phyloP scores from a whole-genome alignment of 2,888 invertebrate species.

The Phragmatobia fuliginosa region DNA sequence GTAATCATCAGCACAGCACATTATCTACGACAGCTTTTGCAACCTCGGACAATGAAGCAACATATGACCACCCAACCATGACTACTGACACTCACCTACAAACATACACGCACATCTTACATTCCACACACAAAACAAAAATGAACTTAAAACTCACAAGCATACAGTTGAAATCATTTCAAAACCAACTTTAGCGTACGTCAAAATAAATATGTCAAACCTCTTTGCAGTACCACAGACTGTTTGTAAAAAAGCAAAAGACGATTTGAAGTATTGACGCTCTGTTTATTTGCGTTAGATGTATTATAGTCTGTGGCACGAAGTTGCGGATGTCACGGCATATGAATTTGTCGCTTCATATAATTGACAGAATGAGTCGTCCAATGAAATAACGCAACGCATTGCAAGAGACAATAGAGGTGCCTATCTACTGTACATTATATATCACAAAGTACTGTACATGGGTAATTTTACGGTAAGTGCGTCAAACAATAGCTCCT shows the following conservation, averaged over 20 bases:
- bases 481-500: constrained; percentile 76
- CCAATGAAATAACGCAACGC: constrained; percentile 61
- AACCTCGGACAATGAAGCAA: constrained; percentile 78
- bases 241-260: constrained; percentile 46
- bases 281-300: constrained; percentile 30
- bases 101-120: constrained; percentile 42
- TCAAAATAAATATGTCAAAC: constrained; percentile 29
- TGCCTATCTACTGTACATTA: constrained; percentile 42
- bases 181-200: constrained; percentile 26
- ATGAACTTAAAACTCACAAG: constrained; percentile 25
- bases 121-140: constrained; percentile 30
- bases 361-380: constrained; percentile 60
- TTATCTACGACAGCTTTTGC: constrained; percentile 79
- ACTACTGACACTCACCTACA: constrained; percentile 74
- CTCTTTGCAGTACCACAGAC: constrained; percentile 43
- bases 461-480: constrained; percentile 81
- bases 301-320: constrained; percentile 41
- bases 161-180: constrained; percentile 28
- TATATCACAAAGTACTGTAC: constrained; percentile 58
- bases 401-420: constrained; percentile 54
- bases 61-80: constrained; percentile 69
- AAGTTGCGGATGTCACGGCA: constrained; percentile 52
- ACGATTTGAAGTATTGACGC: constrained; percentile 35
- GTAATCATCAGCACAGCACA: constrained; percentile 68
- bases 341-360: constrained; percentile 72